phyloP scores from a whole-genome alignment of 2,888 invertebrate genomes.

The Perizoma flavofasciatum region DNA sequence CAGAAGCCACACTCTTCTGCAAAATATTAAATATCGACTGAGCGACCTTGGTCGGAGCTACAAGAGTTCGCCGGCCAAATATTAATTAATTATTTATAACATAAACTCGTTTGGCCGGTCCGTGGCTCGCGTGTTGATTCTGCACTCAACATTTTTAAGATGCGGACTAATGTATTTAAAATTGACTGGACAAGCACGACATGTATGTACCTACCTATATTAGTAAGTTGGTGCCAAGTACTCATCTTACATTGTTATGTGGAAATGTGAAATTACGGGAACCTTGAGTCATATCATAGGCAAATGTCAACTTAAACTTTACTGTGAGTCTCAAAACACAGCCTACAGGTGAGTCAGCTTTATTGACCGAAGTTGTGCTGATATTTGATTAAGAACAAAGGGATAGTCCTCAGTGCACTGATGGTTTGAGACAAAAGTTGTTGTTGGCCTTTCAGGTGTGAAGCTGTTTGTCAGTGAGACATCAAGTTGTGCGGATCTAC shows the following conservation, averaged over 20 bases:
- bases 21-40: constrained; percentile 43
- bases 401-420: constrained; percentile 2
- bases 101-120: constrained; percentile 71
- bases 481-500: constrained; percentile 62
- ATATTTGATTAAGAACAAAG: constrained; percentile 17
- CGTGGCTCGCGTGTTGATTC: constrained; percentile 64
- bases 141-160: constrained; percentile 50
- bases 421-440: not conserved
- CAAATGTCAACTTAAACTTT: constrained; percentile 13
- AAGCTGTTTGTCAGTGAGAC: constrained; percentile 48
- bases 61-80: constrained; percentile 74
- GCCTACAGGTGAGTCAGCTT: constrained; percentile 8
- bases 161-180: constrained; percentile 30
- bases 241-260: constrained; percentile 20
- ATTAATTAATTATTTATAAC: constrained; percentile 77
- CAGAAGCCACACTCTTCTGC: constrained; percentile 43
- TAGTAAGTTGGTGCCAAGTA: constrained; percentile 13
- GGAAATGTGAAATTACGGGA: constrained; percentile 22
- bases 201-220: constrained; percentile 28
- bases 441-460: constrained; percentile 18
- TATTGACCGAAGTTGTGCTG: constrained; percentile 13
- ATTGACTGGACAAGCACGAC: constrained; percentile 32
- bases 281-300: constrained; percentile 23
- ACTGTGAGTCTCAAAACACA: constrained; percentile 2
- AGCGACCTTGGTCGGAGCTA: constrained; percentile 63